Evolutionary conservation across 1,140 invertebrate genomes (phyloP).

Genomic region (Ganaspis sp.): DNA sequence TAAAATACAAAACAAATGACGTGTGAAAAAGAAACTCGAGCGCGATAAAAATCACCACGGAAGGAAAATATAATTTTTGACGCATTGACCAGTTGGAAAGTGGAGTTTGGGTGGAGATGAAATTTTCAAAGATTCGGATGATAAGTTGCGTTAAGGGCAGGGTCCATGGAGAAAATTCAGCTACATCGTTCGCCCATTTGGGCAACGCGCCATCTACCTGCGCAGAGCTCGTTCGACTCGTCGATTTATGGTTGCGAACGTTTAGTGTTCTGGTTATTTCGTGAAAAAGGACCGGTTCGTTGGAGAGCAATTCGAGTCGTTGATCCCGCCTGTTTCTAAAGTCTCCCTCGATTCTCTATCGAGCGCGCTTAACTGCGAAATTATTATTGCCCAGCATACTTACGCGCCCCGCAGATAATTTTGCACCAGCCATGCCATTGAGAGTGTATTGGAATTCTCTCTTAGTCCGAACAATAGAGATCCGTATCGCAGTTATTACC

Average conservation of each 20-base stretch:
- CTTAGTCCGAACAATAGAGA: background rate
- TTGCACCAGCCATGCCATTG: slow-evolving; percentile 15
- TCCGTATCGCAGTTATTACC: slow-evolving; percentile 14
- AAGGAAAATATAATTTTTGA: too few relatives aligned
- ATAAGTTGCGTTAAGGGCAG: slow-evolving; percentile 33
- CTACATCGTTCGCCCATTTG: slow-evolving; percentile 61
- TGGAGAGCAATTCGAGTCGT: slow-evolving; percentile 48
- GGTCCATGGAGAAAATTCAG: slow-evolving; percentile 54
- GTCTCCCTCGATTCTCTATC: slow-evolving; percentile 37
- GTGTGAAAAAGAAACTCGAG: too few relatives aligned
- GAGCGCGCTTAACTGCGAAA: slow-evolving; percentile 47
- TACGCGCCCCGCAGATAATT: slow-evolving; percentile 12
- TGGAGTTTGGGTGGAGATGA: background rate
- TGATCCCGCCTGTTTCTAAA: slow-evolving; percentile 30
- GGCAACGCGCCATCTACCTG: slow-evolving; percentile 67
- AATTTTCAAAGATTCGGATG: background rate
- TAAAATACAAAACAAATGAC: too few relatives aligned
- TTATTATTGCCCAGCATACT: slow-evolving; percentile 42
- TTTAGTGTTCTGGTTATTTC: slow-evolving; percentile 57
- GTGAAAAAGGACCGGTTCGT: slow-evolving; percentile 41
- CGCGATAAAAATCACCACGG: too few relatives aligned
- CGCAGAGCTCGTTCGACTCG: slow-evolving; percentile 37
- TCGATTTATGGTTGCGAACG: slow-evolving; percentile 56
- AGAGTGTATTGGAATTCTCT: slow-evolving; percentile 18
- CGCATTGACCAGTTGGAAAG: too few relatives aligned